phyloP scores from a whole-genome alignment of 2,113 vertebrate genomes.

The Mohoua ochrocephala region DNA sequence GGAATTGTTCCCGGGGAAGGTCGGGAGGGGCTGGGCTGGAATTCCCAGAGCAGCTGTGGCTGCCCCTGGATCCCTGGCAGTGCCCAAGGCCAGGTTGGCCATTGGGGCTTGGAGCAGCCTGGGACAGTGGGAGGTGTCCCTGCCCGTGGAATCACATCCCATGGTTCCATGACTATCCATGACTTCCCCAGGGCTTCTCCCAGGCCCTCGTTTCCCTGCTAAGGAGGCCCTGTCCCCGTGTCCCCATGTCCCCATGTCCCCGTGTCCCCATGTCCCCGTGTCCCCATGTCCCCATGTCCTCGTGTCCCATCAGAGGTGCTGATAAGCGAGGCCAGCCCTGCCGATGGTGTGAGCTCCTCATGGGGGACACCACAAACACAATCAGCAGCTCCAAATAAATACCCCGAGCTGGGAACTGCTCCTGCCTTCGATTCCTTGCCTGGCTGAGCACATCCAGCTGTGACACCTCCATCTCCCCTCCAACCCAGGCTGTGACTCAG shows the following conservation, averaged over 20 bases:
- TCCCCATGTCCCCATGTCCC: no score
- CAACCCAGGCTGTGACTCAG: conserved; percentile 31
- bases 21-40: background rate
- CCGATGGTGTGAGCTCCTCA: background rate
- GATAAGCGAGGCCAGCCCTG: background rate
- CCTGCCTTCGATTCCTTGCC: background rate
- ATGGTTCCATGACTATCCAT: background rate
- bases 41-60: background rate
- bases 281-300: no score
- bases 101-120: background rate
- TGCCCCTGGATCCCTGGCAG: background rate
- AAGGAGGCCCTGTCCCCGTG: background rate
- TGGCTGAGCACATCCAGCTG: background rate
- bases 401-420: background rate
- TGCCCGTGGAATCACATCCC: background rate
- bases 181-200: background rate
- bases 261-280: no score
- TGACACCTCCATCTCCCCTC: background rate
- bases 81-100: background rate
- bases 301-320: background rate
- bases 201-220: background rate
- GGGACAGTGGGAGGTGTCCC: background rate
- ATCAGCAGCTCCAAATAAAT: background rate
- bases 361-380: background rate
- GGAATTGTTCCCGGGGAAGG: background rate